Evolutionary conservation across 2,797 vertebrate genomes (phyloP).

Genomic region (Valencia hispanica): DNA sequence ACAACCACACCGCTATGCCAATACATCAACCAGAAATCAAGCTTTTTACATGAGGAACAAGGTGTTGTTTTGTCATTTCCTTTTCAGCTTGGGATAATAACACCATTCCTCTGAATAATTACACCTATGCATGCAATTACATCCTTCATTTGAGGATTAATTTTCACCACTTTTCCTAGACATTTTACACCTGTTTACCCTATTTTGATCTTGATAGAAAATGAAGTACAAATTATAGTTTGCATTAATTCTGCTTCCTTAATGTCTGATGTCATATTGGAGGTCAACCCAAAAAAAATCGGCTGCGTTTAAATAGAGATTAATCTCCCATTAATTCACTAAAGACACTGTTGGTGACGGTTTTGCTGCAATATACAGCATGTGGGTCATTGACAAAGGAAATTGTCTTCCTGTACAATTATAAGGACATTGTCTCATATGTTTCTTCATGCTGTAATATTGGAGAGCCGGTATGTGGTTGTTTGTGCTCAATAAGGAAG

Average conservation of each 20-base stretch:
- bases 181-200: conserved; percentile 45
- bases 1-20: conserved; percentile 41
- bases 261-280: conserved; percentile 46
- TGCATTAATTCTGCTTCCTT: not conserved
- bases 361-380: conserved; percentile 9
- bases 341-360: not conserved
- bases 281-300: conserved; percentile 29
- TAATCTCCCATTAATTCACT: not conserved
- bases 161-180: conserved; percentile 54
- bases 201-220: conserved; percentile 6
- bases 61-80: conserved; percentile 71
- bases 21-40: conserved; percentile 44
- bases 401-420: conserved; percentile 44
- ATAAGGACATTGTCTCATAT: conserved; percentile 3
- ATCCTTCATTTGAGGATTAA: conserved; percentile 48
- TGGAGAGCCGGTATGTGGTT: conserved; percentile 6
- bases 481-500: conserved; percentile 14
- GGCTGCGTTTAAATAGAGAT: not conserved
- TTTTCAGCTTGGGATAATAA: conserved; percentile 70
- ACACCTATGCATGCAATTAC: conserved; percentile 62
- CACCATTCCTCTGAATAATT: conserved; percentile 60
- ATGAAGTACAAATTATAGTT: conserved; percentile 23
- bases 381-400: conserved; percentile 55
- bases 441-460: not conserved
- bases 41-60: conserved; percentile 20